These are phyloP conservation scores for Taenaris catops DNA, from an alignment of 2,888 invertebrate species.

Conservation along the genomic window DNA sequence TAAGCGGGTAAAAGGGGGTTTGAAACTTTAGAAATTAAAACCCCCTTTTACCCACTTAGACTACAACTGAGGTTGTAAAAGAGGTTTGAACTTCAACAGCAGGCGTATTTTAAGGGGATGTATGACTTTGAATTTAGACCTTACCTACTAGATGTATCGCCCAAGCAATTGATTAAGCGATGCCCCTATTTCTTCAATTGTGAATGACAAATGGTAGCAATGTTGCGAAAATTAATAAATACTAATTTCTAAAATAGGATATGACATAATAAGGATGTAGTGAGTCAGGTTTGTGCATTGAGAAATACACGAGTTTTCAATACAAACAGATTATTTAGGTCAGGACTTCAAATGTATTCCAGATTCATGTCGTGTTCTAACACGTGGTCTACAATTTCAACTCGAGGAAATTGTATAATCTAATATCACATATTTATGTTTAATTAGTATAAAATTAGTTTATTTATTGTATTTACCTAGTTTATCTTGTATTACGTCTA, in stretches of 20 bases:
- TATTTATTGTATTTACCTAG: slow-evolving; percentile 45
- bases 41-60: too few species aligned
- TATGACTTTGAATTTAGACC: slow-evolving; percentile 11
- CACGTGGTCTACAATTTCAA: slow-evolving; percentile 4
- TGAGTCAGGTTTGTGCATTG: slow-evolving; percentile 37
- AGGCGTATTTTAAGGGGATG: too few species aligned
- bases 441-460: background rate
- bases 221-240: slow-evolving; percentile 58
- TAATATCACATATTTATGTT: too few species aligned
- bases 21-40: too few species aligned
- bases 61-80: too few species aligned
- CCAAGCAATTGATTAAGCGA: slow-evolving; percentile 56
- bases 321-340: slow-evolving; percentile 28
- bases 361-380: slow-evolving; percentile 8
- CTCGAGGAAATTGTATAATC: too few species aligned
- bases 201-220: slow-evolving; percentile 37
- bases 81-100: too few species aligned
- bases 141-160: slow-evolving; percentile 38
- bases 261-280: slow-evolving; percentile 54
- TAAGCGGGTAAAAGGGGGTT: too few species aligned
- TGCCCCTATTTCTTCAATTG: slow-evolving; percentile 62
- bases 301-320: slow-evolving; percentile 26
- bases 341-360: slow-evolving; percentile 25
- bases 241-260: slow-evolving; percentile 62
- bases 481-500: slow-evolving; percentile 72